Evolutionary conservation across 2,888 invertebrate species (phyloP).

Genomic region (Netelia virgata): DNA sequence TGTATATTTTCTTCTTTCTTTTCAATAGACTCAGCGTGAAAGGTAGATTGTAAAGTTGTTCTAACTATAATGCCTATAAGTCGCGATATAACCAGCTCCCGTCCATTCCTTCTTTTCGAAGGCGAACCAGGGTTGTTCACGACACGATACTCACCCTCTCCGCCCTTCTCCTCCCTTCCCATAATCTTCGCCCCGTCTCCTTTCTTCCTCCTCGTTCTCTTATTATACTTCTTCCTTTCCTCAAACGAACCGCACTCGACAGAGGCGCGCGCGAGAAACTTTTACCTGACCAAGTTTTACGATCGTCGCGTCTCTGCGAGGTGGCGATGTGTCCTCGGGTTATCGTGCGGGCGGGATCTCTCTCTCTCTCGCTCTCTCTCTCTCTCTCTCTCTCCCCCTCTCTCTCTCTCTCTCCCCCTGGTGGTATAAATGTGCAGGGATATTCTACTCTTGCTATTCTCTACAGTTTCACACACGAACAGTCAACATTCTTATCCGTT

Average conservation of each 20-base stretch:
- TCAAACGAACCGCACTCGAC: constrained; percentile 75
- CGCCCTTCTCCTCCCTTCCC: constrained; percentile 59
- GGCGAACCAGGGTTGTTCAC: constrained; percentile 29
- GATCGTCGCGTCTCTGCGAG: constrained; percentile 83
- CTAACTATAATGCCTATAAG: constrained; percentile 78
- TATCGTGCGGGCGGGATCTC: constrained; percentile 83
- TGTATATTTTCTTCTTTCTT: constrained; percentile 42
- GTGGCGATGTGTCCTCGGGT: constrained; percentile 84
- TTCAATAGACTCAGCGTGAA: constrained; percentile 8
- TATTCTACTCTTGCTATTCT: constrained; percentile 37
- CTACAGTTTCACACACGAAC: constrained; percentile 27
- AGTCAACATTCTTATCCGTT: constrained; percentile 44
- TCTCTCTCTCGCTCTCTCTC: constrained; percentile 71
- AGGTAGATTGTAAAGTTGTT: constrained; percentile 64
- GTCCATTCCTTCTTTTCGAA: constrained; percentile 67
- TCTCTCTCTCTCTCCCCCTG: constrained; percentile 75
- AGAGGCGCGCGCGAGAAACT: constrained; percentile 79
- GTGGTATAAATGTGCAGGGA: constrained; percentile 35
- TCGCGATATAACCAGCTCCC: constrained; percentile 78
- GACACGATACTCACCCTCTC: constrained; percentile 35
- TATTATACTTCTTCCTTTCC: constrained; percentile 63
- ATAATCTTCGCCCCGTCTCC: constrained; percentile 48
- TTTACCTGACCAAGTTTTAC: constrained; percentile 84
- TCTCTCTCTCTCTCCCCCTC: constrained; percentile 80
- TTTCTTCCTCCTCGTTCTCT: constrained; percentile 56